phyloP scores from a whole-genome alignment of 2,797 vertebrate species.

The Poecile montanus region DNA sequence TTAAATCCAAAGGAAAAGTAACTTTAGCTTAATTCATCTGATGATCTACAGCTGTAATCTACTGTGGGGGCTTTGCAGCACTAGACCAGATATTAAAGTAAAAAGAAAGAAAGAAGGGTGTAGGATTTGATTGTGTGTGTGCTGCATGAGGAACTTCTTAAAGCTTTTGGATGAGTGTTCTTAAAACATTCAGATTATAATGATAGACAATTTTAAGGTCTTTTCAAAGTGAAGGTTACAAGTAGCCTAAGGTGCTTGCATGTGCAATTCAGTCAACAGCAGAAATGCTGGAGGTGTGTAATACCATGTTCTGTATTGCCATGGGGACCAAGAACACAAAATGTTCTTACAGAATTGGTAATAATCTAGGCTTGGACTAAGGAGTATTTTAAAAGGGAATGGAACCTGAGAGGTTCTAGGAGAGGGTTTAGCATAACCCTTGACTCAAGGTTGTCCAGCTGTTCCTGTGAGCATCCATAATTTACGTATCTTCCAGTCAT shows the following conservation, averaged over 20 bases:
- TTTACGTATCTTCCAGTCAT: slow-evolving; percentile 4
- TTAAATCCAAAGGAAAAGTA: not conserved
- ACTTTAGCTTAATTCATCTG: not conserved
- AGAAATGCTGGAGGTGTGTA: not conserved
- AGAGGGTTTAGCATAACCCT: not conserved
- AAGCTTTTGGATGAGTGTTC: not conserved
- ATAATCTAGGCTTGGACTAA: not conserved
- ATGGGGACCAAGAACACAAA: not conserved
- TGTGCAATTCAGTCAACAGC: not conserved
- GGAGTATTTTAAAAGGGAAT: not conserved
- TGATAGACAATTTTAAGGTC: not conserved
- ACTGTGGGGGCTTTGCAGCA: not conserved
- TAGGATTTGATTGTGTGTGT: not conserved
- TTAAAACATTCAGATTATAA: not conserved
- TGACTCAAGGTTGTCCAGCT: not conserved
- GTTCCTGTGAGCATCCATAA: not conserved
- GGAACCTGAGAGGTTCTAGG: not conserved
- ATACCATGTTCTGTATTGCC: not conserved
- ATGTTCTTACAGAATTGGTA: not conserved
- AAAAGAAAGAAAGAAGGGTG: not conserved
- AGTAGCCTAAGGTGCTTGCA: not conserved
- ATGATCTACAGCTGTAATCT: not conserved
- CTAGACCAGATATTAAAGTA: not conserved
- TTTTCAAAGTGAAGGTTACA: not conserved
- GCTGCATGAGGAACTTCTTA: not conserved